phyloP scores from a whole-genome alignment of 1,140 invertebrate species.

The Platorchestia sp. region DNA sequence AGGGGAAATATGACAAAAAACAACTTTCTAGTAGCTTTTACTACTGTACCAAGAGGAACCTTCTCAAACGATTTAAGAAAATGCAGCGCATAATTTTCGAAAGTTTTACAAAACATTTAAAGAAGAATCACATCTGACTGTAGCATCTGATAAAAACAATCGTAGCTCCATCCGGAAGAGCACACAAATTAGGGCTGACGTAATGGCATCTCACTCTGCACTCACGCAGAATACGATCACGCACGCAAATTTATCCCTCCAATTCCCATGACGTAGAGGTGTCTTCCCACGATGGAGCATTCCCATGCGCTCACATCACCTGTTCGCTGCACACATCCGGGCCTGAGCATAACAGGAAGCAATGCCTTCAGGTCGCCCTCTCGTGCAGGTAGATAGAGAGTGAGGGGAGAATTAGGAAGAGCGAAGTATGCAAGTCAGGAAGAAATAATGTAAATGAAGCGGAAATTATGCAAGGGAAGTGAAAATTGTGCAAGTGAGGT shows the following conservation, averaged over 20 bases:
- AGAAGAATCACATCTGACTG: neutral
- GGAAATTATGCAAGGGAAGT: too few relatives aligned
- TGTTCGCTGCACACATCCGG: neutral
- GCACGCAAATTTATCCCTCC: slow-evolving; percentile 34
- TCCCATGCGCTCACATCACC: neutral
- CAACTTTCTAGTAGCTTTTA: too few relatives aligned
- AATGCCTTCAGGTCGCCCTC: neutral
- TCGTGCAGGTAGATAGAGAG: neutral
- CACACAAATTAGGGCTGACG: neutral
- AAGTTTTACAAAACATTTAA: too few relatives aligned
- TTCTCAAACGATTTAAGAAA: too few relatives aligned
- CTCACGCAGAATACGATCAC: neutral
- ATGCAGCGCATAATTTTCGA: too few relatives aligned
- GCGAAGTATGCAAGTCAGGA: neutral
- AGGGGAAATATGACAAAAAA: too few relatives aligned
- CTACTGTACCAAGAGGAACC: too few relatives aligned
- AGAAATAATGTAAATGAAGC: too few relatives aligned
- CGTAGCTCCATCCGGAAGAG: neutral
- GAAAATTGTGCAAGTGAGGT: too few relatives aligned
- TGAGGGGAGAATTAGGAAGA: neutral
- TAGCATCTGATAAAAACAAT: neutral
- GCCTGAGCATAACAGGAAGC: slow-evolving; percentile 1
- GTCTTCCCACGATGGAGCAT: slow-evolving; percentile 6
- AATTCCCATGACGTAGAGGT: slow-evolving; percentile 37
- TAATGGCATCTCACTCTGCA: neutral